Evolutionary conservation across 1,140 invertebrate species (phyloP), one percentile per base, ranked within the genome.

Genomic region (Telenomus remus): DNA sequence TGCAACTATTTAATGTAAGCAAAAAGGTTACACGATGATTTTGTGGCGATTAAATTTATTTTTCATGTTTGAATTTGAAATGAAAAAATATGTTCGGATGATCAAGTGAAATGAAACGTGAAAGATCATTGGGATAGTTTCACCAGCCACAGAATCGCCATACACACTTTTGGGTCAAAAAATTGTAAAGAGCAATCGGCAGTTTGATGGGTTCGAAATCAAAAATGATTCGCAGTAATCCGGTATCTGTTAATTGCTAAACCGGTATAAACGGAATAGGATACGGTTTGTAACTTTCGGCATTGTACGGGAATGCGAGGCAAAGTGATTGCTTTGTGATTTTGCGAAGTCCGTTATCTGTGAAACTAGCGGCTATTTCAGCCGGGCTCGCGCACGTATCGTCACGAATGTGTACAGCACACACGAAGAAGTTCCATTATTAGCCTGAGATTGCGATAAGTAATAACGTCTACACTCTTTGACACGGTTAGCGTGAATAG

Each of bases 301-400:
- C 55, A 70, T 77, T 77, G 75, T 60, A 49, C 65, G 9, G 11
- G 33, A 13, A 34, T 14, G 33, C 61, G 56, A 48, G 27, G 54
- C 59, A 37, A 63, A 68, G 63, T 68, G 68, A 72, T 72, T 72
- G 69, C 69, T 77, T 77, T 77, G 69, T 77, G 66, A 77, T 77
- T 72, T 72, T 34, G 57, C 53, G 33, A 70, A 72, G 69, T 51
- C 69, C 75, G 75, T 77, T 77, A 77, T 77, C 69, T 72, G 13
- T 49, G 53, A 39, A 65, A 60, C 51, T 65, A 53, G 51, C 61
- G 15, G 66, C 66, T 54, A 59, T 69, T 63, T 33, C 39, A 75
- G 15, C 9, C 56, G 2, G 35, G 19, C 47, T 19, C 35, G 42
- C 37, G 15, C 47, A 59, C 57, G 55, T 66, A 71, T 71, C 71